These are phyloP conservation scores for Penaeus indicus DNA, from an alignment of 1,140 invertebrate genomes.

Conservation along the genomic window DNA sequence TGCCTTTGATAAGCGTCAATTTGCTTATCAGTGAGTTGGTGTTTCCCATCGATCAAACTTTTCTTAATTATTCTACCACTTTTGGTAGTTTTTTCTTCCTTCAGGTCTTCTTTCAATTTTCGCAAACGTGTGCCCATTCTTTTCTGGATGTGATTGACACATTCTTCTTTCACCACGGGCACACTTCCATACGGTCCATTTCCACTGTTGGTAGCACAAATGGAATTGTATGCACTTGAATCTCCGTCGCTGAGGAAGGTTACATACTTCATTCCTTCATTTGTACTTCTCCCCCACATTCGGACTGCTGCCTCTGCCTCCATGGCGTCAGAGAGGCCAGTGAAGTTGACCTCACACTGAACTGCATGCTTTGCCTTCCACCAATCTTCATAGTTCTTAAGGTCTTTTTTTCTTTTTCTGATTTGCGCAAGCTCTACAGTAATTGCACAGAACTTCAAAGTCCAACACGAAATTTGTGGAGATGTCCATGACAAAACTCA, in stretches of 20 bases:
- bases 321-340: background rate
- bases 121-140: background rate
- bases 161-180: background rate
- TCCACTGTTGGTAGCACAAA: background rate
- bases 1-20: too few relatives aligned
- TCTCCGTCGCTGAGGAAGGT: too few relatives aligned
- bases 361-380: background rate
- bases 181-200: background rate
- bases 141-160: background rate
- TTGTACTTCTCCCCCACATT: background rate
- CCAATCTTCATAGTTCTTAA: background rate
- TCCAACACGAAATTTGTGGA: background rate
- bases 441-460: background rate
- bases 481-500: background rate
- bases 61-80: too few relatives aligned
- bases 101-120: background rate
- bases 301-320: background rate
- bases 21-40: too few relatives aligned
- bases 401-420: background rate
- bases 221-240: too few relatives aligned
- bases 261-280: too few relatives aligned
- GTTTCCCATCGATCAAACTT: too few relatives aligned
- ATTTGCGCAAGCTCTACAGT: background rate
- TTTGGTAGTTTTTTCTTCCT: too few relatives aligned
- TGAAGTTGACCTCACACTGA: background rate